These are phyloP conservation scores for Phalloptychus januarius DNA, from an alignment of 2,797 vertebrate genomes.

Conservation along the genomic window DNA sequence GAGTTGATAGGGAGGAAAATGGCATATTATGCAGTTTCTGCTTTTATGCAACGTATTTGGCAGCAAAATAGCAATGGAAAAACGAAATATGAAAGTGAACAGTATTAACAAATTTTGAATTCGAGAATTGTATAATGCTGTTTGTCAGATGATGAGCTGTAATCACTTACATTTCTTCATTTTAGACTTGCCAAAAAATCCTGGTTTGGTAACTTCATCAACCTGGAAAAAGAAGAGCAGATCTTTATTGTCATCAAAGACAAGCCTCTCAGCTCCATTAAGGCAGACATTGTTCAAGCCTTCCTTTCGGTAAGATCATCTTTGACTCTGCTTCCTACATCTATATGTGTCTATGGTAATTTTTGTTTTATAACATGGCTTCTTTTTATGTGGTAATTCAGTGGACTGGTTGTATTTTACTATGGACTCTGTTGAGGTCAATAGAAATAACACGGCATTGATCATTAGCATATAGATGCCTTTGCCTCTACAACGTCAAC, in stretches of 20 bases:
- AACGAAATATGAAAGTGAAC: not conserved
- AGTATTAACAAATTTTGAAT: not conserved
- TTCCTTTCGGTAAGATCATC: conserved; percentile 89
- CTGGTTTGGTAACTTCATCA: conserved; percentile 99
- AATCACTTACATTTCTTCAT: conserved; percentile 9
- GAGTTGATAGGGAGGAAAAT: not conserved
- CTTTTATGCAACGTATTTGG: not conserved
- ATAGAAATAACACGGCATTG: conserved; percentile 66
- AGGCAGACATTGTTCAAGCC: conserved; percentile 98
- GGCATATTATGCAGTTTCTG: not conserved
- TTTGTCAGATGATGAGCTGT: not conserved
- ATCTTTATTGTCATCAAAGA: conserved; percentile 98
- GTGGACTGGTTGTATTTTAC: conserved; percentile 67
- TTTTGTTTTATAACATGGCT: conserved; percentile 52
- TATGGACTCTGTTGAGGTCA: conserved; percentile 71
- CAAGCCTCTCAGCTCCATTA: conserved; percentile 98
- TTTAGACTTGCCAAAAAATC: conserved; percentile 99
- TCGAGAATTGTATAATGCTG: not conserved
- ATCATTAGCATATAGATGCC: conserved; percentile 83
- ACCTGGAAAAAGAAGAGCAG: conserved; percentile 98
- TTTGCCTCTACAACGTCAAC: conserved; percentile 45
- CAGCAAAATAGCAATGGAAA: not conserved
- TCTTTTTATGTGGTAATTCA: conserved; percentile 71
- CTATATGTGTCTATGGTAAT: conserved; percentile 18
- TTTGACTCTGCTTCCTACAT: not conserved